These are phyloP conservation scores for Metacarcinus magister DNA, from an alignment of 2,888 invertebrate genomes.

Conservation along the genomic window DNA sequence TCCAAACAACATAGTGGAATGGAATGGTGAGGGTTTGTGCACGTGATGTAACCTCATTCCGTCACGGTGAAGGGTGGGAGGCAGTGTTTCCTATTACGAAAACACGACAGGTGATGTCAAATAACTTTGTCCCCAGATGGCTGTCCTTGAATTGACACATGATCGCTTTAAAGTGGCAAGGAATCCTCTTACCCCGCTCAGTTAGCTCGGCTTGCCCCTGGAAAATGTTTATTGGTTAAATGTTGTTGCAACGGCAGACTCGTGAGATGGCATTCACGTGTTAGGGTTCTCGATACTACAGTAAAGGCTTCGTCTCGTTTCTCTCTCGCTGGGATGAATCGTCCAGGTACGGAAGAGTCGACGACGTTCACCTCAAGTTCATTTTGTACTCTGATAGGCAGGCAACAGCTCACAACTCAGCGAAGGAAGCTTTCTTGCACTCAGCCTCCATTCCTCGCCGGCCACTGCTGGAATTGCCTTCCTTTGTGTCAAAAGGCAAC, in stretches of 20 bases:
- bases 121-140: neutral
- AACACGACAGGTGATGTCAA: neutral
- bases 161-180: neutral
- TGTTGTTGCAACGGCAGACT: neutral
- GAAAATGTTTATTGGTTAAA: neutral
- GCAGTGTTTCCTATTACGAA: neutral
- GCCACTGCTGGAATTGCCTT: neutral
- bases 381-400: neutral
- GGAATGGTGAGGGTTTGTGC: neutral
- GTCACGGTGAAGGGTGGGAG: neutral
- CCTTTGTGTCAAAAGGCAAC: conserved; percentile 75
- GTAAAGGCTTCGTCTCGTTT: neutral
- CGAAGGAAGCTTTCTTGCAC: neutral
- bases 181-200: neutral
- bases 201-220: neutral
- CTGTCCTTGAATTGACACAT: neutral
- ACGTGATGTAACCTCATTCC: neutral
- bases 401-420: no score
- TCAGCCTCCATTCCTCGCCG: neutral
- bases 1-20: neutral
- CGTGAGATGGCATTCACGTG: neutral
- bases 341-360: neutral
- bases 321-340: neutral
- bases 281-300: neutral
- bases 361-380: neutral